Conservation (phyloP, 92 coral and sea anemone genomes). For the Galaxea fascicularis region DNA sequence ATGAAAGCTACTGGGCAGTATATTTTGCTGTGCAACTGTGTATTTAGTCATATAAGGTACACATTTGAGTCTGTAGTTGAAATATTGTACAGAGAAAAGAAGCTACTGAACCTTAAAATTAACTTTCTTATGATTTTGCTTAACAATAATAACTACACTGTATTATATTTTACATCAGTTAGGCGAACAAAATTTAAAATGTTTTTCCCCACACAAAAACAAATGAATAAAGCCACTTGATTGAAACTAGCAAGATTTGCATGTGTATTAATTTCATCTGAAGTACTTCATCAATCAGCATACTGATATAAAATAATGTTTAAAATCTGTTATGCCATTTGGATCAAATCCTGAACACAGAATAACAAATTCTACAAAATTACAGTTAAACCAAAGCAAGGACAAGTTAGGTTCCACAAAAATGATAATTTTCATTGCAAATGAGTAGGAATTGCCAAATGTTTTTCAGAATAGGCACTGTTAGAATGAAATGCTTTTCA, state of each 20-base stretch:
- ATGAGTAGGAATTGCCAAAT: background rate
- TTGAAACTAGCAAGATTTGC: background rate
- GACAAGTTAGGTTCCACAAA: background rate
- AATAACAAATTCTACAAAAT: background rate
- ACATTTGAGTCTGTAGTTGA: too few species aligned
- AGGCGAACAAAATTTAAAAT: background rate
- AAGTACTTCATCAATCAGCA: slow-evolving; percentile 25
- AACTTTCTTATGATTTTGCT: background rate
- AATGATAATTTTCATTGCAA: background rate
- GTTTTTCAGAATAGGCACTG: background rate
- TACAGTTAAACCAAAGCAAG: background rate
- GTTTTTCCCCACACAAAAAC: background rate
- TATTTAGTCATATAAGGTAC: too few species aligned
- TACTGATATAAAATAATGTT: slow-evolving; percentile 10
- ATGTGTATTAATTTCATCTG: slow-evolving; percentile 13
- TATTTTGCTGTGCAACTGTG: too few species aligned
- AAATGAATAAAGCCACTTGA: background rate
- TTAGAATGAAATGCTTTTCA: slow-evolving; percentile 25
- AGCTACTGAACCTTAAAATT: background rate
- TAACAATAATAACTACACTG: too few species aligned
- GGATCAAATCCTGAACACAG: background rate
- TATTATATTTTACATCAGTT: background rate
- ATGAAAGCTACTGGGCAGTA: too few species aligned
- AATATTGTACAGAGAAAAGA: too few species aligned
- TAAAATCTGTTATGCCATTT: slow-evolving; percentile 6